Evolutionary conservation across 2,797 vertebrate species (phyloP).

Genomic region (Poecile montanus): DNA sequence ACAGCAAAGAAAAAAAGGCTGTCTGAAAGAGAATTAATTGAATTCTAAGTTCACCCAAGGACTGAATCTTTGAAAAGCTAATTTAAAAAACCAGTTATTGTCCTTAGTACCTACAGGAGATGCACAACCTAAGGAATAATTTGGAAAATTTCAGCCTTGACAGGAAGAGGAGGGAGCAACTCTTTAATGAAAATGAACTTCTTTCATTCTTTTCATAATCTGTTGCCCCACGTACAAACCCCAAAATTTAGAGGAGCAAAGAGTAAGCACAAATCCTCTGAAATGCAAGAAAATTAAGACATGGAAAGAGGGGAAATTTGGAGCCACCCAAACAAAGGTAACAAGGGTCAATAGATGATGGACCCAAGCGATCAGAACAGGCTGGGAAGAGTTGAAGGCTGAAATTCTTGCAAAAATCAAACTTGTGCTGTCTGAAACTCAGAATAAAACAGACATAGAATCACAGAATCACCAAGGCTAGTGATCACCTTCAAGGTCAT

Average conservation of each 20-base stretch:
- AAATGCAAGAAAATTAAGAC: neutral
- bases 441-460: neutral
- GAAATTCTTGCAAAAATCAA: neutral
- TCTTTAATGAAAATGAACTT: neutral
- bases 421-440: neutral
- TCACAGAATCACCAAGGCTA: neutral
- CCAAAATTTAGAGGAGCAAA: neutral
- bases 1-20: neutral
- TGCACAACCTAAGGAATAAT: neutral
- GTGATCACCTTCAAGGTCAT: neutral
- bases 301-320: neutral
- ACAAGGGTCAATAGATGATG: neutral
- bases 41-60: neutral
- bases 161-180: neutral
- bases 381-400: neutral
- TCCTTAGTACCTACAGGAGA: neutral
- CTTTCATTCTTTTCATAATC: neutral
- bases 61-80: neutral
- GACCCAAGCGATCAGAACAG: neutral
- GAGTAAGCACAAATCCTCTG: neutral
- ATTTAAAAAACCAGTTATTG: neutral
- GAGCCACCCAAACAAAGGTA: neutral
- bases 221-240: neutral
- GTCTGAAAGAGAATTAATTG: neutral
- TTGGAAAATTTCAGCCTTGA: neutral